Evolutionary conservation across 2,113 vertebrate species (phyloP).

Genomic region (Callionymus lyra): DNA sequence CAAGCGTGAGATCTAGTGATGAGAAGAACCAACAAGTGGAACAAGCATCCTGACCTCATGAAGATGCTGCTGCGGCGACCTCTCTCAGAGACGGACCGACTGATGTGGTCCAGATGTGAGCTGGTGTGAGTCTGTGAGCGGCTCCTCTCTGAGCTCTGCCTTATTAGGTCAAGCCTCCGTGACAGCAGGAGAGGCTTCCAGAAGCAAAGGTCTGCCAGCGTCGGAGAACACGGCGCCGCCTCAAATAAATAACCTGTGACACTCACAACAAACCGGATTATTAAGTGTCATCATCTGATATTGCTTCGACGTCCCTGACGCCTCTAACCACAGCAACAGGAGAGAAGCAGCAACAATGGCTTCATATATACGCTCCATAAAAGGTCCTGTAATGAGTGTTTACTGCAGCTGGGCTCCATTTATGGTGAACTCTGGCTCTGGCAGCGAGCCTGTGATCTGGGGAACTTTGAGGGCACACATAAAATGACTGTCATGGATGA

Average conservation of each 20-base stretch:
- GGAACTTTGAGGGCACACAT: conserved; percentile 28
- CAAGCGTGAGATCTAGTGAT: too few species aligned
- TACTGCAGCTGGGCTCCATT: conserved; percentile 40
- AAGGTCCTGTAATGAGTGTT: conserved; percentile 50
- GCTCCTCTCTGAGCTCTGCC: conserved; percentile 8
- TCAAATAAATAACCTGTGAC: conserved; percentile 12
- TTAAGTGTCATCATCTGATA: too few species aligned
- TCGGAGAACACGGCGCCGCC: background rate
- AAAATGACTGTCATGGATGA: conserved; percentile 46
- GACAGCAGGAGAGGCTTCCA: conserved; percentile 13
- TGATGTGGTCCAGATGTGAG: background rate
- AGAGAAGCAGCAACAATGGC: conserved; percentile 28
- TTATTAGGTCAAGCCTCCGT: conserved; percentile 19
- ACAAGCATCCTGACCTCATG: too few species aligned
- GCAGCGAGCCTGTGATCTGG: conserved; percentile 33
- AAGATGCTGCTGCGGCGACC: too few species aligned
- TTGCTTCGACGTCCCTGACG: too few species aligned
- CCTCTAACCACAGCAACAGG: background rate
- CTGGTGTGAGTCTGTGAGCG: background rate
- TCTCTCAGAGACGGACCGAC: too few species aligned
- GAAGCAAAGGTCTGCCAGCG: background rate
- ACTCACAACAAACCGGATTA: conserved; percentile 13
- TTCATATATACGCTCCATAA: conserved; percentile 39
- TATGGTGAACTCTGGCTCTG: conserved; percentile 35
- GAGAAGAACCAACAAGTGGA: too few species aligned